Conservation (phyloP, 2,888 invertebrate genomes). For the Rotaria magnacalcarata region DNA sequence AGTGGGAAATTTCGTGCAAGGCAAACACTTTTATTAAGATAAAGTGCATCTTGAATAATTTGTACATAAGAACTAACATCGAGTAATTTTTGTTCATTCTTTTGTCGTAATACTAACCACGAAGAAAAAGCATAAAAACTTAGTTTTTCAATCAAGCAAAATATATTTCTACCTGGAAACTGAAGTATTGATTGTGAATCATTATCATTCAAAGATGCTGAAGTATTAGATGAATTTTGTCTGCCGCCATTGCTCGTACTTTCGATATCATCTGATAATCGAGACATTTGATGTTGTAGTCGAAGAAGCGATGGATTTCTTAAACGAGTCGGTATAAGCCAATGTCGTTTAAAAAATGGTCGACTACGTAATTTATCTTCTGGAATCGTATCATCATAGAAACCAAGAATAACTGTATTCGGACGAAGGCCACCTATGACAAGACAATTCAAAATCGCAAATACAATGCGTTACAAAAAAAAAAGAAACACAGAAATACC, state of each 20-base stretch:
- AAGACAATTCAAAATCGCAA: background rate
- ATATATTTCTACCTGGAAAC: conserved; percentile 28
- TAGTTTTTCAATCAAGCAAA: background rate
- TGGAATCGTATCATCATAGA: conserved; percentile 73
- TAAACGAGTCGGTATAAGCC: background rate
- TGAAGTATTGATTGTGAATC: background rate
- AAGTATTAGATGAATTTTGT: background rate
- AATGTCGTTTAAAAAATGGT: conserved; percentile 20
- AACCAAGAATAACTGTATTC: conserved; percentile 85
- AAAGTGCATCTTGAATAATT: conserved; percentile 78
- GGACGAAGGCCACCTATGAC: conserved; percentile 89
- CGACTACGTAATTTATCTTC: conserved; percentile 64
- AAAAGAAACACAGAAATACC: background rate
- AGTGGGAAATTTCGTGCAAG: conserved; percentile 82
- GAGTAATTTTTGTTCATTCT: conserved; percentile 50
- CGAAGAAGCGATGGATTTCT: background rate
- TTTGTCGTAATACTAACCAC: conserved; percentile 34
- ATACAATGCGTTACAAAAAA: background rate
- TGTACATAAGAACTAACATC: conserved; percentile 71
- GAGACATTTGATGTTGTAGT: background rate
- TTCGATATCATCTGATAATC: background rate
- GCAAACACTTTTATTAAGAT: conserved; percentile 88
- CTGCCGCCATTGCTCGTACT: background rate
- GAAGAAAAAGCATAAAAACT: background rate
- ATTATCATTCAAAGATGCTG: background rate